A percentile compares a stretch with the other conserved stretches of the same genome.
Conservation (phyloP, 2,888 invertebrate species). For the Agrenia bidenticulata region DNA sequence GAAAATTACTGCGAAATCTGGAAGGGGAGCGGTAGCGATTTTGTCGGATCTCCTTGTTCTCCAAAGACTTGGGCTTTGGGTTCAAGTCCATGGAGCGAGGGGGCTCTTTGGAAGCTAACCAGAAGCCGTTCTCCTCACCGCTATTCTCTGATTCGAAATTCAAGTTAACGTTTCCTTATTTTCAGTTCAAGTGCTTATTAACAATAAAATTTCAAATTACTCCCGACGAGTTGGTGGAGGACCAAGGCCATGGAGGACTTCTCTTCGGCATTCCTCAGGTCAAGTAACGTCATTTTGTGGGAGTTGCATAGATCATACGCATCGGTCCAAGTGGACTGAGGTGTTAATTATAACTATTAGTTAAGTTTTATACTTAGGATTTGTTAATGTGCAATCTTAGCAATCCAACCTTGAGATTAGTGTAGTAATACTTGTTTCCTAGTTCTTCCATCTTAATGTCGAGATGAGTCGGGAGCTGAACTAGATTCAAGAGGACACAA, state of each 20-base stretch:
- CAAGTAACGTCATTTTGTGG: neutral
- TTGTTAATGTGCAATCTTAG: too few species aligned
- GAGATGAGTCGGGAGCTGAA: too few species aligned
- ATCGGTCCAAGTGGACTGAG: neutral
- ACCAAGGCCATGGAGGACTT: neutral
- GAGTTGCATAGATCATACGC: neutral
- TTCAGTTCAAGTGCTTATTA: too few species aligned
- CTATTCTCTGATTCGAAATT: too few species aligned
- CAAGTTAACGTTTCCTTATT: too few species aligned
- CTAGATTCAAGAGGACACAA: too few species aligned
- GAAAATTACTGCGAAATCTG: too few species aligned
- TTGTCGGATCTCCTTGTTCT: neutral
- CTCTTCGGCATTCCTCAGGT: slow-evolving; percentile 7
- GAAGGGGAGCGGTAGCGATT: too few species aligned
- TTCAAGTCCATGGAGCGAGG: neutral
- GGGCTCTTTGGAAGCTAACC: neutral
- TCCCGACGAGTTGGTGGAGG: neutral
- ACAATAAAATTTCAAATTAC: too few species aligned
- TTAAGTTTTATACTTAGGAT: too few species aligned
- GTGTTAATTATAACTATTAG: too few species aligned
- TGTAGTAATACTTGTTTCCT: slow-evolving; percentile 8
- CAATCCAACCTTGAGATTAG: neutral
- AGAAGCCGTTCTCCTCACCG: neutral
- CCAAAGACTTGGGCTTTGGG: neutral
- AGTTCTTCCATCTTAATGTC: neutral